Evolutionary conservation across 2,888 invertebrate species (phyloP), one percentile per base, ranked within the genome.

Genomic region (Nysson spinosus): DNA sequence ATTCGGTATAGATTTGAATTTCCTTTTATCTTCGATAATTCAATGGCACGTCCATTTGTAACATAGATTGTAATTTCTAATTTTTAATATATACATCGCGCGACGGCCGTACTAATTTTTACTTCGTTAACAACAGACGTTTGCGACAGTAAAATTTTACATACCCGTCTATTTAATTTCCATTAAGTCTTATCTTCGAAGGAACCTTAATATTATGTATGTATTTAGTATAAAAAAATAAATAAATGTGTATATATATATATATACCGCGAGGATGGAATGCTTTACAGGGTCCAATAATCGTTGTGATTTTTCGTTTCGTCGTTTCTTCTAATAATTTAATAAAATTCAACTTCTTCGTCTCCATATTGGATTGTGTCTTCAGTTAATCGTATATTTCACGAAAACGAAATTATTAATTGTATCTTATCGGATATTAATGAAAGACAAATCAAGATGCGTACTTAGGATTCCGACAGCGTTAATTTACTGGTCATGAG

Each of bases 401-500:
- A 11, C 5, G 14, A n/a, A n/a, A n/a, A n/a, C 24, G 9, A 19
- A 4, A 24, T 43, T 35, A 22, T 39, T 62, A 51, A 62, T 28
- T 40, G 3, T 5, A 22, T n/a, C n/a, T n/a, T n/a, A n/a, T n/a
- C n/a, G n/a, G 12, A n/a, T 6, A n/a, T 28, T 12, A 22, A 24
- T 20, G 35, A 51, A 46, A 37, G 35, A 42, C 7, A 14, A 30
- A 24, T 11, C 14, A 7, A 22, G 4, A 17, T 3, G 7, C 16
- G 34, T 7, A 14, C 5, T 22, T 7, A 37, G 9, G 2, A 28
- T 46, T 39, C 35, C 20, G 30, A 39, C 35, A 32, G 28, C 49
- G 58, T 52, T 58, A 65, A 58, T 60, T 52, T 39, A 9, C 52
- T 42, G 64, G 49, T 50, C 44, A 56, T 39, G 64, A 69, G 32